Evolutionary conservation across 2,797 vertebrate genomes (phyloP).

Genomic region (Paratrypauchen microcephalus): DNA sequence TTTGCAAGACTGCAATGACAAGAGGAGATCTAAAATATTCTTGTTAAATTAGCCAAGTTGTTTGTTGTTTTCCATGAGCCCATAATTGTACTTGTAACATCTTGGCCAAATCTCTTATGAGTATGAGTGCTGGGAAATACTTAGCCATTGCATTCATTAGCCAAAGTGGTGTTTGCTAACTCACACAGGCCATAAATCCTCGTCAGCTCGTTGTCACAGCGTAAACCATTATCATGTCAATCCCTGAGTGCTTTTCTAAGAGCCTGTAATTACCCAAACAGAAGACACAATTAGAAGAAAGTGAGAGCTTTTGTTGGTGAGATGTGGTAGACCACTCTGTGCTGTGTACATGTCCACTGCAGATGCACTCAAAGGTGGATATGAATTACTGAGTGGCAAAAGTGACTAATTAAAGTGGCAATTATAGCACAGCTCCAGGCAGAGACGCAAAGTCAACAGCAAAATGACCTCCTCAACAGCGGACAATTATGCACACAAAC

Average conservation of each 20-base stretch:
- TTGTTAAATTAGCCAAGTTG: neutral
- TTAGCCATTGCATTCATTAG: slow-evolving; percentile 40
- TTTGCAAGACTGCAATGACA: neutral
- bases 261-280: slow-evolving; percentile 61
- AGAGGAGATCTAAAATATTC: neutral
- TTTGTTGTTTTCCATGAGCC: slow-evolving; percentile 22
- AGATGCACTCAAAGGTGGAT: slow-evolving; percentile 72
- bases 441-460: slow-evolving; percentile 67
- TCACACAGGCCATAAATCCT: slow-evolving; percentile 57
- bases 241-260: slow-evolving; percentile 44
- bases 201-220: slow-evolving; percentile 41
- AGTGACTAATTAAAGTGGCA: slow-evolving; percentile 74
- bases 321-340: slow-evolving; percentile 12
- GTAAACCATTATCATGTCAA: slow-evolving; percentile 51
- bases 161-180: slow-evolving; percentile 39
- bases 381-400: slow-evolving; percentile 71
- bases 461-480: slow-evolving; percentile 61
- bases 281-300: slow-evolving; percentile 56
- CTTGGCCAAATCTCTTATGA: slow-evolving; percentile 12
- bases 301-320: slow-evolving; percentile 30
- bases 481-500: slow-evolving; percentile 7
- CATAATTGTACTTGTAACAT: slow-evolving; percentile 3
- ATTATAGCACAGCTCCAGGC: slow-evolving; percentile 67
- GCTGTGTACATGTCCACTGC: slow-evolving; percentile 13
- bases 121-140: slow-evolving; percentile 22